A percentile compares a stretch with the other conserved stretches of the same genome.
Conservation (phyloP, 1,140 invertebrate species). For the Ceratoteleas bidentatus region DNA sequence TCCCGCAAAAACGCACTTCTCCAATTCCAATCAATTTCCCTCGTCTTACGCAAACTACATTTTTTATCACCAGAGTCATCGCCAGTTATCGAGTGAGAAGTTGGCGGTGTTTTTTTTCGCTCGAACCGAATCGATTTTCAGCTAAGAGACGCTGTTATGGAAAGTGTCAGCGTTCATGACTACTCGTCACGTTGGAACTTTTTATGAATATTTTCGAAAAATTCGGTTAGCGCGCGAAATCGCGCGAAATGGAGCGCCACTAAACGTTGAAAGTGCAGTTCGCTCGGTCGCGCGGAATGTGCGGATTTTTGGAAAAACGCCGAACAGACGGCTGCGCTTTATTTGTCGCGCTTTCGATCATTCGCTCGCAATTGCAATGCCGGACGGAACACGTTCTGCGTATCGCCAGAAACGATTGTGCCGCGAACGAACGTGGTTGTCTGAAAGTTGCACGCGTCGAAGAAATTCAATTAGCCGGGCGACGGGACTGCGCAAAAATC, state of each 20-base stretch:
- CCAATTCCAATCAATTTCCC: no score
- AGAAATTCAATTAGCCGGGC: conserved; percentile 33
- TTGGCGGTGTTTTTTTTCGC: not conserved
- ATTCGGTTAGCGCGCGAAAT: conserved; percentile 21
- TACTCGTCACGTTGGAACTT: conserved; percentile 41
- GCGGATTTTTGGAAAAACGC: conserved; percentile 14
- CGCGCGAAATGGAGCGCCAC: conserved; percentile 21
- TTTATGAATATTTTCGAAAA: conserved; percentile 45
- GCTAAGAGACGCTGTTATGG: conserved; percentile 37
- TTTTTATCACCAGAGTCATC: conserved; percentile 16
- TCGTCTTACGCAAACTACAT: conserved; percentile 3
- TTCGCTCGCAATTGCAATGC: conserved; percentile 13
- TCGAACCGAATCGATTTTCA: conserved; percentile 40
- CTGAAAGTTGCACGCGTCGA: conserved; percentile 11
- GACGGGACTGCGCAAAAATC: conserved; percentile 32
- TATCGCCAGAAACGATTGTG: conserved; percentile 8
- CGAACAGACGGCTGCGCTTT: no score
- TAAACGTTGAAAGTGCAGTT: conserved; percentile 33
- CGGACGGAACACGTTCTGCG: conserved; percentile 18
- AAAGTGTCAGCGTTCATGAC: conserved; percentile 47
- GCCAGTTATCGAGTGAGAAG: no score
- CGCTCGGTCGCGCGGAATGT: conserved; percentile 23
- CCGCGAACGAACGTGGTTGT: conserved; percentile 18
- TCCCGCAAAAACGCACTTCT: no score
- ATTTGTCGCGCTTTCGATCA: not conserved